phyloP scores from a whole-genome alignment of 2,797 vertebrate genomes.

The Muscicapa striata region DNA sequence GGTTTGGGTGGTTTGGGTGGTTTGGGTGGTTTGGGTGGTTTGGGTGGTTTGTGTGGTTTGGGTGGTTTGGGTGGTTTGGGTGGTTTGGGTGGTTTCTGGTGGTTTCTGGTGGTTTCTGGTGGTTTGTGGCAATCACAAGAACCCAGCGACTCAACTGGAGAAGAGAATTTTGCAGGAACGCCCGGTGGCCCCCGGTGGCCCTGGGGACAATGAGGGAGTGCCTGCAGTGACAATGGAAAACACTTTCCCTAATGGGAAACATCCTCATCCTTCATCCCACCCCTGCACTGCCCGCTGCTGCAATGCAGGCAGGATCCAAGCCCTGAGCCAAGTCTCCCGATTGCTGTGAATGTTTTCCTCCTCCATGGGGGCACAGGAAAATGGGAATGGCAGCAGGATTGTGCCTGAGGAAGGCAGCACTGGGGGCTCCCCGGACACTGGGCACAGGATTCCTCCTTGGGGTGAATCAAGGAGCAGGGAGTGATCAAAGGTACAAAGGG shows the following conservation, averaged over 20 bases:
- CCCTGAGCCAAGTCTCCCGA: neutral
- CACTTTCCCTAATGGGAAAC: slow-evolving; percentile 56
- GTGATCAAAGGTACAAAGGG: neutral
- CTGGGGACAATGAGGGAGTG: neutral
- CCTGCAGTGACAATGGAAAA: slow-evolving; percentile 21
- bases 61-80: neutral
- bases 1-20: neutral
- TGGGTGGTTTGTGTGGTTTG: neutral
- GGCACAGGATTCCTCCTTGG: neutral
- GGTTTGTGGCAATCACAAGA: neutral
- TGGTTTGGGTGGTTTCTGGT: rapidly evolving
- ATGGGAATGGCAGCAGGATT: neutral
- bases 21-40: rapidly evolving
- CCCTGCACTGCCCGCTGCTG: neutral
- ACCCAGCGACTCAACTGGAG: neutral
- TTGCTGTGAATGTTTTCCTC: neutral
- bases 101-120: too few species aligned
- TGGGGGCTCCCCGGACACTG: too few species aligned
- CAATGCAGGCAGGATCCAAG: neutral
- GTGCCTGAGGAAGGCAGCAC: neutral
- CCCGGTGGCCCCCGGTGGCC: slow-evolving; percentile 24
- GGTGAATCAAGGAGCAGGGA: neutral
- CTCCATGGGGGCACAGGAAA: neutral
- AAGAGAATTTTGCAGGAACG: neutral
- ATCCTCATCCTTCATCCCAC: neutral